phyloP scores from a whole-genome alignment of 2,888 invertebrate genomes.

The Mechanitis mazaeus region DNA sequence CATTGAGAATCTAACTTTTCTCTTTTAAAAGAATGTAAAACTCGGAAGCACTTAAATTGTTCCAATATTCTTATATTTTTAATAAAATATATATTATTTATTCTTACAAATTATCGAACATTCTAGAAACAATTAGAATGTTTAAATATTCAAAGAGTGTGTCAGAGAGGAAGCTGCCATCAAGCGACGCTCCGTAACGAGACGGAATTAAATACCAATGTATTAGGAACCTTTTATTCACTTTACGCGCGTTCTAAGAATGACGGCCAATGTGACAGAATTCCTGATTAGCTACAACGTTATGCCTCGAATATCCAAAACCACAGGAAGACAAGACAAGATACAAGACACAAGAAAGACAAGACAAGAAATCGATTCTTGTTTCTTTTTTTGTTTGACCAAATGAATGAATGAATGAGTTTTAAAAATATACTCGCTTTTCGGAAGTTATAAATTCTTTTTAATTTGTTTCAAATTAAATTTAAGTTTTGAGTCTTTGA shows the following conservation, averaged over 20 bases:
- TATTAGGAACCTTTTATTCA: conserved; percentile 61
- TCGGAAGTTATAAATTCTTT: conserved; percentile 66
- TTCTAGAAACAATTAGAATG: conserved; percentile 20
- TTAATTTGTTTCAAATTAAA: conserved; percentile 55
- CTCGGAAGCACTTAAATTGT: too few species aligned
- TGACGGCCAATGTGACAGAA: conserved; percentile 47
- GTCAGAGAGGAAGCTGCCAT: conserved; percentile 62
- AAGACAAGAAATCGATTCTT: conserved; percentile 19
- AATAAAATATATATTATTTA: neutral
- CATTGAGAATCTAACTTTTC: neutral
- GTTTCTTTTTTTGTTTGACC: conserved; percentile 41
- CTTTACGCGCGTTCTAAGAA: conserved; percentile 56
- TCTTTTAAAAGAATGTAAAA: too few species aligned
- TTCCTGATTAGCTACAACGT: conserved; percentile 57
- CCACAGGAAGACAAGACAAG: too few species aligned
- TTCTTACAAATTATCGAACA: conserved; percentile 19
- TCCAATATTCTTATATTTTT: neutral
- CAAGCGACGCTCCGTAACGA: conserved; percentile 57
- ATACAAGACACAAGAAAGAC: conserved; percentile 6
- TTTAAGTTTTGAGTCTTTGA: neutral
- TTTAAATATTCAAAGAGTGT: conserved; percentile 50
- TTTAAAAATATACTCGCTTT: conserved; percentile 57
- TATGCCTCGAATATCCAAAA: conserved; percentile 38
- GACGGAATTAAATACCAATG: conserved; percentile 70
- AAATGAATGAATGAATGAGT: conserved; percentile 48